Evolutionary conservation across 1,140 invertebrate species (phyloP).

Genomic region (Sminthurides bifidus): DNA sequence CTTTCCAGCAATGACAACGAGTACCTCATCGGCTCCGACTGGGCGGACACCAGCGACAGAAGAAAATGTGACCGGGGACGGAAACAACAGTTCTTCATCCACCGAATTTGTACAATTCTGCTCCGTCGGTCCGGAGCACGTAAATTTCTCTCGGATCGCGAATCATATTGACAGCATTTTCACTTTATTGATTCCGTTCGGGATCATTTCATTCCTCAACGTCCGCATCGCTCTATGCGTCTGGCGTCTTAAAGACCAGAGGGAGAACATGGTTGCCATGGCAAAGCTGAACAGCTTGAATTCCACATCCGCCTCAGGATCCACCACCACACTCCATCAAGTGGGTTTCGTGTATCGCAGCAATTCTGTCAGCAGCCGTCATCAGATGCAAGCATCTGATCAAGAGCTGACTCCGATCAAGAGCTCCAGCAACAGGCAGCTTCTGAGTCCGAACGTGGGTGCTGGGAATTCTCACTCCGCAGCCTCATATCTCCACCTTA

Average conservation of each 20-base stretch:
- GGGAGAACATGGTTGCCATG: conserved; percentile 26
- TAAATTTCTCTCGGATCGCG: conserved; percentile 44
- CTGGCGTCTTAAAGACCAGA: conserved; percentile 41
- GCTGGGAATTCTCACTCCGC: too few relatives aligned
- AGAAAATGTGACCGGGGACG: too few relatives aligned
- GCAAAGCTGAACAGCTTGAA: conserved; percentile 22
- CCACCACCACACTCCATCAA: neutral
- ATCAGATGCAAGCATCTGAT: neutral
- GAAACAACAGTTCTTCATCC: neutral
- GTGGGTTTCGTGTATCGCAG: conserved; percentile 5
- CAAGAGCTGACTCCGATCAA: neutral
- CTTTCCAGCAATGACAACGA: too few relatives aligned
- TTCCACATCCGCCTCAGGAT: too few relatives aligned
- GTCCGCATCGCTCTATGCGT: conserved; percentile 51
- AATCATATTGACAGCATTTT: conserved; percentile 57
- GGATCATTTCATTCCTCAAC: conserved; percentile 57
- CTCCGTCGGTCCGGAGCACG: conserved; percentile 34
- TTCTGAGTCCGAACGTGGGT: neutral
- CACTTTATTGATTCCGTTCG: conserved; percentile 57
- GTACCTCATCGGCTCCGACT: too few relatives aligned
- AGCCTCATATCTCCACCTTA: too few relatives aligned
- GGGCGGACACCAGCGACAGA: too few relatives aligned
- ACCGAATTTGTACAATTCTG: neutral
- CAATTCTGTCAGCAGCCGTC: neutral
- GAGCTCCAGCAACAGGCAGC: neutral